Percentiles rank a stretch among this genome's conserved stretches.
Evolutionary conservation across 2,797 vertebrate genomes (phyloP).

Genomic region (Coluber constrictor): DNA sequence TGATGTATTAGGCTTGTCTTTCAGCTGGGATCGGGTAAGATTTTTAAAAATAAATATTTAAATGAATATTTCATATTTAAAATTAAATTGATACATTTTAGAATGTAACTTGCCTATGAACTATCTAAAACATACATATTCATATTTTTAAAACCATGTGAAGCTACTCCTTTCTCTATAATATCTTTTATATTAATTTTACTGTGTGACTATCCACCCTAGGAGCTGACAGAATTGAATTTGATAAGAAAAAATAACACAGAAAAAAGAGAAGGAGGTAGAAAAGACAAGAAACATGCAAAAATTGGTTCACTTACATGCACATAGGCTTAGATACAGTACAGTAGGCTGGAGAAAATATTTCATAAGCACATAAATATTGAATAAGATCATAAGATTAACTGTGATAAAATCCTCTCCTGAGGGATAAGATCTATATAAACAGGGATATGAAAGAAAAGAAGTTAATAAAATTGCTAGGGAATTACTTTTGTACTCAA

Average conservation of each 20-base stretch:
- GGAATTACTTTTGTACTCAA: background rate
- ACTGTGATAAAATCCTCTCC: background rate
- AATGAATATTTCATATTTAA: background rate
- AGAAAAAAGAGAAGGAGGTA: background rate
- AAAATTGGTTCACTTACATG: background rate
- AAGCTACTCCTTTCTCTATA: background rate
- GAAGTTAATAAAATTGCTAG: background rate
- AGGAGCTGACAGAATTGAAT: background rate
- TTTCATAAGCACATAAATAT: background rate
- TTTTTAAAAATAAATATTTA: background rate
- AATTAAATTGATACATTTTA: background rate
- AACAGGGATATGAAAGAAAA: background rate
- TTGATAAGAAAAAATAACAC: background rate
- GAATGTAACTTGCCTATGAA: background rate
- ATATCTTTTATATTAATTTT: background rate
- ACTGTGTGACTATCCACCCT: background rate
- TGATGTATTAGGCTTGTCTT: conserved; percentile 87
- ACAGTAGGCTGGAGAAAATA: background rate
- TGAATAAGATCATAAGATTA: background rate
- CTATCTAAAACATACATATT: background rate
- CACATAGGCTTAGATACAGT: background rate
- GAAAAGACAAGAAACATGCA: background rate
- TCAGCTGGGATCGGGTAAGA: conserved; percentile 90
- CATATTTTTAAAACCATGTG: background rate
- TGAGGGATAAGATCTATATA: background rate